These are phyloP conservation scores for Sturnira hondurensis DNA, from an alignment of 2,113 vertebrate genomes.

Conservation along the genomic window DNA sequence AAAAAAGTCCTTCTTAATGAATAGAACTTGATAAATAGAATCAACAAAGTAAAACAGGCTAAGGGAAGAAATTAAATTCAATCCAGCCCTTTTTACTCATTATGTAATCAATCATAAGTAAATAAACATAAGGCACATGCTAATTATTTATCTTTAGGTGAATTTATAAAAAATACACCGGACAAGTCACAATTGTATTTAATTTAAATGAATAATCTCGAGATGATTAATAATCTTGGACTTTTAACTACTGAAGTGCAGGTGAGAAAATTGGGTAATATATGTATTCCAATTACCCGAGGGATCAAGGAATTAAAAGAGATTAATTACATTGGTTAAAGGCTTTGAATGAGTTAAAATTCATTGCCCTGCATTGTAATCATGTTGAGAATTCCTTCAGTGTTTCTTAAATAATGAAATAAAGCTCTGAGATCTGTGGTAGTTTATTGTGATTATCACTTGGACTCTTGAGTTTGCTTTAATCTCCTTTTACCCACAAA, in stretches of 20 bases:
- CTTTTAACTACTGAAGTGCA: background rate
- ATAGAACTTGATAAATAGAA: background rate
- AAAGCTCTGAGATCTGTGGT: background rate
- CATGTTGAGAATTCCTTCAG: background rate
- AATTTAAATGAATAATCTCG: background rate
- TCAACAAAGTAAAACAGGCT: background rate
- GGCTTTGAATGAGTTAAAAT: constrained; percentile 4
- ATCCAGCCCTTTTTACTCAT: background rate
- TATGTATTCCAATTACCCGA: background rate
- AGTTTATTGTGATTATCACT: background rate
- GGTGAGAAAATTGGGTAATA: background rate
- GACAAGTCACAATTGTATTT: background rate
- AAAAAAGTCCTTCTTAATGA: background rate
- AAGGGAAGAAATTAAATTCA: background rate
- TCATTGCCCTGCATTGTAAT: background rate
- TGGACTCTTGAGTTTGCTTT: background rate
- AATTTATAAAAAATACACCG: background rate
- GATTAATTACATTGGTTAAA: background rate
- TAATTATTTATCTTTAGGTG: background rate
- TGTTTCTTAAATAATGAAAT: background rate
- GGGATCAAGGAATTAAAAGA: background rate
- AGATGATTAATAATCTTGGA: too few relatives aligned
- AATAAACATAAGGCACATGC: background rate
- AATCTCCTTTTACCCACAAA: background rate
- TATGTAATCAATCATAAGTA: background rate